phyloP scores from a whole-genome alignment of 2,888 invertebrate species.

The Pemphredon lugubris region DNA sequence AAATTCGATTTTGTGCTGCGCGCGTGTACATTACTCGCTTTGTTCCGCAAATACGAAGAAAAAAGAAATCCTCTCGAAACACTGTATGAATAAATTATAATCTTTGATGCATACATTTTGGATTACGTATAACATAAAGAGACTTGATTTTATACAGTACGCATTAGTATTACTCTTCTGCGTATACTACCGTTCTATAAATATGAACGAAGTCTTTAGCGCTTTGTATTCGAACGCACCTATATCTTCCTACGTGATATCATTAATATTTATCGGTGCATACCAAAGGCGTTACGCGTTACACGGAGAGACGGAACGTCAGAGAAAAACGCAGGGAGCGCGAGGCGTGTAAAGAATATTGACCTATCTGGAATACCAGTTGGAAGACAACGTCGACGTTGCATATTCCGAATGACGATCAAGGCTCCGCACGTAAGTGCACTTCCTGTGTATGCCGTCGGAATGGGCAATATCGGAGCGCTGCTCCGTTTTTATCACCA shows the following conservation, averaged over 20 bases:
- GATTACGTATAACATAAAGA: no score
- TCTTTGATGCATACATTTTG: no score
- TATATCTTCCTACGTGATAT: background rate
- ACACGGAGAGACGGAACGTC: background rate
- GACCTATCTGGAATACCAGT: constrained; percentile 7
- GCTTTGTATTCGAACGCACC: background rate
- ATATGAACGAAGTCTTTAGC: background rate
- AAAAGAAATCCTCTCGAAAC: no score
- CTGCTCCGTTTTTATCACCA: background rate
- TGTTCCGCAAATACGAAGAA: no score
- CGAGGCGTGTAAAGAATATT: constrained; percentile 22
- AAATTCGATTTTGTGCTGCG: no score
- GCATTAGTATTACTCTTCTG: no score
- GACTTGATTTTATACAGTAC: no score
- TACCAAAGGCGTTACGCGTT: no score
- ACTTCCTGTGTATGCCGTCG: background rate
- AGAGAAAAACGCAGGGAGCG: background rate
- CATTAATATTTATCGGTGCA: background rate
- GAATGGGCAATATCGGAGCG: background rate
- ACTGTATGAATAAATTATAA: no score
- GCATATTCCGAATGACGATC: constrained; percentile 4
- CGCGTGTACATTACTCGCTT: no score
- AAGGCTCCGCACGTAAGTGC: no score
- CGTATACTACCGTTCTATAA: background rate
- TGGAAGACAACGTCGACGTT: background rate